Base-by-base conservation (phyloP, 2,888 invertebrate genomes). In the Teleogryllus oceanicus region DNA sequence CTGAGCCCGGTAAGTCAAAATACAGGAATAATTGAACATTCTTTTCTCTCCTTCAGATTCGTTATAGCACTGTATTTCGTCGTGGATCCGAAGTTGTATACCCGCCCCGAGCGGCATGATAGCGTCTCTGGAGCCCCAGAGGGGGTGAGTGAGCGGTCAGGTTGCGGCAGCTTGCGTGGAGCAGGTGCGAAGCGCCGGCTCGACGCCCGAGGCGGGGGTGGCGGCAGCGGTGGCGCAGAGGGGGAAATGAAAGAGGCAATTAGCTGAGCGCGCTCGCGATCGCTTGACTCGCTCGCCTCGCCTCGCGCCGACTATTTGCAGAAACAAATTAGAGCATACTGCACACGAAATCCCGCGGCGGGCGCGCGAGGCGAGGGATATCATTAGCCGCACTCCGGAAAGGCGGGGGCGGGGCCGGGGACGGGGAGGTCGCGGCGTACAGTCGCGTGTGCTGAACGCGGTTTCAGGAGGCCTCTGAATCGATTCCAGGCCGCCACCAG, bases 301-400 rank as follows among this genome's bases (percentile, higher is more conserved):
- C 62, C 62, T 0, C 0, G 37, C 8, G 37, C 37, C 37, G n/a
- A 62, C 62, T 62, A 62, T 62, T 62, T 62, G 62, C 62, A 62
- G 62, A 62, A 62, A 62, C 62, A 62, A 62, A 62, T 62, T 62
- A 62, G 62, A 62, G 62, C 62, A 62, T 62, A 62, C 62, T 4
- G 62, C 62, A 62, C 62, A 62, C 62, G 62, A 62, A 62, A 62
- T 62, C 62, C 62, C 62, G 13, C 62, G 62, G 62, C 16, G n/a
- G 13, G 62, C 62, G n/a, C 13, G n/a, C 62, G n/a, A 62, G 62
- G n/a, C 62, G 62, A 62, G 62, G 62, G 62, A 62, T 62, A 62
- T 62, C 62, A 62, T 11, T 62, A 62, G 62, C 62, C n/a, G 62
- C 16, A 8, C 62, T 13, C 62, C 16, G 62, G 16, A 13, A 62